These are phyloP conservation scores for Allolobophora icterica DNA, from an alignment of 2,888 invertebrate genomes.

Conservation along the genomic window DNA sequence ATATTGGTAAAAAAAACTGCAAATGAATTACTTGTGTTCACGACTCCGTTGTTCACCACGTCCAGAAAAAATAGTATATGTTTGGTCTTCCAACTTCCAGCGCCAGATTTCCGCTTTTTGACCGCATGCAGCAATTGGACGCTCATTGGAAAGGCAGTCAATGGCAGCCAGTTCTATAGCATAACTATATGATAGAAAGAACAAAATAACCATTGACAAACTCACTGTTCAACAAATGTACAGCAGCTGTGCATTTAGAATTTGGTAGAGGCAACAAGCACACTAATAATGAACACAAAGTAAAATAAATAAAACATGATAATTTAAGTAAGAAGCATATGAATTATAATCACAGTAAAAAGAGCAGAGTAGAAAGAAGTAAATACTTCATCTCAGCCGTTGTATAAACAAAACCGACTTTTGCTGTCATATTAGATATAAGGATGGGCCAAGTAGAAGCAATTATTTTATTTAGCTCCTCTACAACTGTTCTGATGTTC, in stretches of 20 bases:
- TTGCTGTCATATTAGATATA: neutral
- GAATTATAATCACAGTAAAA: neutral
- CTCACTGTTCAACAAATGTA: neutral
- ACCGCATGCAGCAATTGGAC: slow-evolving; percentile 19
- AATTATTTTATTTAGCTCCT: neutral
- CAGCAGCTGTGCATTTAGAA: neutral
- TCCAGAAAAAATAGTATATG: neutral
- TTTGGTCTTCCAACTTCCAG: neutral
- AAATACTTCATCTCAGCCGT: too few relatives aligned
- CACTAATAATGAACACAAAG: neutral
- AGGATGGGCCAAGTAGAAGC: neutral
- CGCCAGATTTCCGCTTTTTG: neutral
- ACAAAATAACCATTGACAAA: neutral
- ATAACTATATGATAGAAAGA: neutral
- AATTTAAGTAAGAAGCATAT: neutral
- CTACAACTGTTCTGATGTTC: neutral
- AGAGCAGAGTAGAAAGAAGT: too few relatives aligned
- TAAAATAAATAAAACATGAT: neutral
- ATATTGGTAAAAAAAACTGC: neutral
- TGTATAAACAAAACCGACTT: neutral
- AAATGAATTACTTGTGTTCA: neutral
- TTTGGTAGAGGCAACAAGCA: neutral
- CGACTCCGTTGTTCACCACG: slow-evolving; percentile 12
- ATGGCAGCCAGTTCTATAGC: neutral
- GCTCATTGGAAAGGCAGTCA: neutral